phyloP scores from a whole-genome alignment of 2,797 vertebrate species.

The Babyrousa celebensis region DNA sequence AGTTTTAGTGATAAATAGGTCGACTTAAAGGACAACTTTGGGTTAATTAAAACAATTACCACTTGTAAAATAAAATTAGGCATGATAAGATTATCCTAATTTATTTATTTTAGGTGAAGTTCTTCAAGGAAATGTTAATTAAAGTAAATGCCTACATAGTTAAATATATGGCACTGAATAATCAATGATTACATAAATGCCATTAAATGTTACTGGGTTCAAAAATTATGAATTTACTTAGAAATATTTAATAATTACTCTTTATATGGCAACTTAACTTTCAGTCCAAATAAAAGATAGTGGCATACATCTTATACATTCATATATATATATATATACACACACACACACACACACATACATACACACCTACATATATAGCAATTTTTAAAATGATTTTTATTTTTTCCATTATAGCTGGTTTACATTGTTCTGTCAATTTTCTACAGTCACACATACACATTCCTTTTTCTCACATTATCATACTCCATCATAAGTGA shows the following conservation, averaged over 20 bases:
- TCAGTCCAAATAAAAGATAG: constrained; percentile 49
- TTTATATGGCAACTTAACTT: constrained; percentile 42
- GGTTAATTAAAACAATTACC: constrained; percentile 50
- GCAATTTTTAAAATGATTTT: too few relatives aligned
- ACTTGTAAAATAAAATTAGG: constrained; percentile 26
- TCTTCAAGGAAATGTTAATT: constrained; percentile 34
- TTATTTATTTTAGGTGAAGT: constrained; percentile 49
- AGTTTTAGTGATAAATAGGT: constrained; percentile 21
- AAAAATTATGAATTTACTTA: constrained; percentile 55
- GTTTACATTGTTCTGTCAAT: too few relatives aligned
- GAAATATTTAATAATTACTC: constrained; percentile 61
- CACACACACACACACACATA: too few relatives aligned
- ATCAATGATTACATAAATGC: constrained; percentile 43
- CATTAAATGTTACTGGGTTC: constrained; percentile 29
- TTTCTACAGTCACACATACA: too few relatives aligned
- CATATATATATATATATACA: too few relatives aligned
- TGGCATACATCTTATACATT: not conserved
- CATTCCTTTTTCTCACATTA: too few relatives aligned
- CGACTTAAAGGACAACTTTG: constrained; percentile 23
- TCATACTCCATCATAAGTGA: too few relatives aligned
- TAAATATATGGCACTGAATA: constrained; percentile 57
- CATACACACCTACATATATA: too few relatives aligned
- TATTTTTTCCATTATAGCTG: too few relatives aligned
- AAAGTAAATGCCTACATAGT: constrained; percentile 43
- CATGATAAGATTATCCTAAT: constrained; percentile 26